Evolutionary conservation across 2,113 vertebrate species (phyloP), one percentile per base, ranked within the genome.

Genomic region (Pollachius pollachius): DNA sequence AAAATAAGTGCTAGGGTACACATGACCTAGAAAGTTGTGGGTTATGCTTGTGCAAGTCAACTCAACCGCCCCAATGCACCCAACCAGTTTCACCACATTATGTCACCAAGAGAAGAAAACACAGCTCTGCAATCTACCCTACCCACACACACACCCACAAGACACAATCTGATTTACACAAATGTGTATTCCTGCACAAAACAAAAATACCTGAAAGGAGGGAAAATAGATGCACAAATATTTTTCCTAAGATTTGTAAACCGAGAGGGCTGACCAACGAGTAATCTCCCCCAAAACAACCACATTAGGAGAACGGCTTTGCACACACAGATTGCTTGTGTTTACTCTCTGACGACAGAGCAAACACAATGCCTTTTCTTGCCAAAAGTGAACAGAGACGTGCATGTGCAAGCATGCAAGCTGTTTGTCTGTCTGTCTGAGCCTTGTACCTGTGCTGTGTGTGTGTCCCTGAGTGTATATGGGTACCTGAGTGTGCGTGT

Each of bases 51-150:
- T 71, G 67, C 67, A 83, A 75, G 80, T 78, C 64, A 67, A 84
- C 72, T 75, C 75, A 77, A 54, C 58, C 7, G 1, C 18, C 12
- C 15, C 64, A 19, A 48, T 68, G 66, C 1, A 68, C 68, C 77
- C 27, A 71, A 86, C 76, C 74, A 75, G 82, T 84, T 72, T 18
- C 48, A 69, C 82, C 25, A 1, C 78, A 77, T 83, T 75, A 30
- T 25, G 68, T 18, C 12, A 17, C 19, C 64, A 3, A 56, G 23
- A 23, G 9, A 1, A 57, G 9, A 48, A 9, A 48, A 48, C 41
- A 48, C 41, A 48, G 12, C 1, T 9, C 41, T 48, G 41, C 41
- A 9, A 48, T 48, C 12, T 48, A 48, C 41, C 41, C 6, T 48
- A 48, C 41, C 8, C 41, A 48, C 41, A 48, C 41, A 48, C 37